These are phyloP conservation scores for Catagonus wagneri DNA, from an alignment of 2,113 vertebrate species.

Conservation along the genomic window DNA sequence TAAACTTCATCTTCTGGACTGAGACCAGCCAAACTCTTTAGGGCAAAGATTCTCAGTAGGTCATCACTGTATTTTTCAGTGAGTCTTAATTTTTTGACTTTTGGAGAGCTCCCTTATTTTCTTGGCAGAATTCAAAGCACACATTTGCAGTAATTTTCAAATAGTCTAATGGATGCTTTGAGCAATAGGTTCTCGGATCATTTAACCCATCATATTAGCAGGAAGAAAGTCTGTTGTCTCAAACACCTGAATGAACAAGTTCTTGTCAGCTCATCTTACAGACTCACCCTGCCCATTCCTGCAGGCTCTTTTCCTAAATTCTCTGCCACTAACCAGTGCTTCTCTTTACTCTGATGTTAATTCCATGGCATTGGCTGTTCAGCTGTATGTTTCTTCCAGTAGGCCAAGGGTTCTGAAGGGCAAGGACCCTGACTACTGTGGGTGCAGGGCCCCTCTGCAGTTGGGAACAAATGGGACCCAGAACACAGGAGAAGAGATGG, in stretches of 20 bases:
- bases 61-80: neutral
- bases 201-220: neutral
- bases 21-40: neutral
- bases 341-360: neutral
- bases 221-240: neutral
- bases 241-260: neutral
- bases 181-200: neutral
- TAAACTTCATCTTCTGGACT: neutral
- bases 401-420: neutral
- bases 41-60: neutral
- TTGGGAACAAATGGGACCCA: neutral
- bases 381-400: neutral
- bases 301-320: neutral
- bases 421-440: neutral
- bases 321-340: neutral
- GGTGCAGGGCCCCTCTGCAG: neutral
- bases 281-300: neutral
- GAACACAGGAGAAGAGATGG: neutral
- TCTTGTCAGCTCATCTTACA: neutral
- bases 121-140: neutral
- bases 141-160: conserved; percentile 15
- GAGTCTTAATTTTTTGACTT: neutral
- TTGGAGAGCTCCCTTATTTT: neutral
- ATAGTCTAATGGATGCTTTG: neutral
- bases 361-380: neutral